Conservation (phyloP, 2,113 vertebrate genomes). For the Tympanuchus pallidicinctus region DNA sequence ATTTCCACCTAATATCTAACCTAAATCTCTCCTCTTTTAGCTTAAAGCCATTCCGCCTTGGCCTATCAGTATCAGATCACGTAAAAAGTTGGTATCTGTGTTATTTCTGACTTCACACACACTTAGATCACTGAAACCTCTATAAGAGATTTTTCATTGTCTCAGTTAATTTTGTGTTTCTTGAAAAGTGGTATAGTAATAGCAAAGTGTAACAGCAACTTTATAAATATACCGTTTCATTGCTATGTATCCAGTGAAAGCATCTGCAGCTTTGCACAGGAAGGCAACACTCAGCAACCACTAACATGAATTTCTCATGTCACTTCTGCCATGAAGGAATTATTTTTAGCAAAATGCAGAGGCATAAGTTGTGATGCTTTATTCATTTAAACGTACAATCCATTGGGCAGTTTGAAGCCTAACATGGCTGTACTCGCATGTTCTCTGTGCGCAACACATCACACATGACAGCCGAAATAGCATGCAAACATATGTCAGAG, state of each 20-base stretch:
- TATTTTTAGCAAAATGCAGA: background rate
- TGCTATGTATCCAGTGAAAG: background rate
- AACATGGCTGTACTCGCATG: rapidly evolving
- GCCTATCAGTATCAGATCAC: background rate
- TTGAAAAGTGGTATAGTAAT: background rate
- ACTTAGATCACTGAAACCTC: background rate
- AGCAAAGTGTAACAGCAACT: background rate
- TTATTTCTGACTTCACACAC: background rate
- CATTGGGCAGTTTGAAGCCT: background rate
- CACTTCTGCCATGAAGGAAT: background rate
- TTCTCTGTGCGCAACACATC: background rate
- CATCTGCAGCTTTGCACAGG: background rate
- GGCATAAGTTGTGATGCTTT: background rate
- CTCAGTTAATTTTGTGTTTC: background rate
- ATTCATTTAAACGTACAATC: background rate
- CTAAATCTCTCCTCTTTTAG: background rate
- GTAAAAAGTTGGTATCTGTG: background rate
- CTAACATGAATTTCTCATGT: background rate
- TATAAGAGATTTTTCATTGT: background rate
- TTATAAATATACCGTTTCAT: background rate
- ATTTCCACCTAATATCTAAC: no score
- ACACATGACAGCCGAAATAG: background rate
- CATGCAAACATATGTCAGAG: background rate
- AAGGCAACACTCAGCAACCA: background rate
- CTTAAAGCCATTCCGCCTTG: no score